Evolutionary conservation across 2,113 vertebrate genomes (phyloP).

Genomic region (Pristiophorus japonicus): DNA sequence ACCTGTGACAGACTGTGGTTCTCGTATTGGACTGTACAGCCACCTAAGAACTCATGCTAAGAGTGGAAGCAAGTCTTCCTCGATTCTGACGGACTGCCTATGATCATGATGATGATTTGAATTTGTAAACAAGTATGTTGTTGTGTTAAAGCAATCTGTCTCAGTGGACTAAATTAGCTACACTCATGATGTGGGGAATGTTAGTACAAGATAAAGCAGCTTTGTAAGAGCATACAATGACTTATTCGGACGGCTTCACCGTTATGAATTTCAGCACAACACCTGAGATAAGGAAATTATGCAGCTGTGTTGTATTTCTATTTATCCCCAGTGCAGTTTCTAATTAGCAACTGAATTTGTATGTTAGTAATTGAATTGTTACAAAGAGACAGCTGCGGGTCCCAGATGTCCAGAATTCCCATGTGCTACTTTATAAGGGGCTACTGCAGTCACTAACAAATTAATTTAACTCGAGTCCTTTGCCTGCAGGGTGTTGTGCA

Average conservation of each 20-base stretch:
- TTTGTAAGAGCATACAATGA: not conserved
- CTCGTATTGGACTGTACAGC: too few relatives aligned
- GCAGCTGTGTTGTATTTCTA: slow-evolving; percentile 24
- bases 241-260: not conserved
- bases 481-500: slow-evolving; percentile 47
- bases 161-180: not conserved
- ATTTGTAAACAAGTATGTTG: not conserved
- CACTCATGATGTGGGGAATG: not conserved
- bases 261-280: not conserved
- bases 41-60: too few relatives aligned
- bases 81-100: too few relatives aligned
- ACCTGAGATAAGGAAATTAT: slow-evolving; percentile 1
- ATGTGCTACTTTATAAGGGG: slow-evolving; percentile 42
- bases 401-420: slow-evolving; percentile 51
- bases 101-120: too few relatives aligned
- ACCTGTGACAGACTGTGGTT: too few relatives aligned
- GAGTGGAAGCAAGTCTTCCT: too few relatives aligned
- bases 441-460: slow-evolving; percentile 47
- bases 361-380: slow-evolving; percentile 54
- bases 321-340: slow-evolving; percentile 43
- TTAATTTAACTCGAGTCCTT: slow-evolving; percentile 51
- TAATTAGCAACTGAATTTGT: slow-evolving; percentile 58
- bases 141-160: not conserved
- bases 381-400: slow-evolving; percentile 52
- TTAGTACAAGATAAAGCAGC: not conserved